A percentile compares a stretch with the other conserved stretches of the same genome.
These are phyloP conservation scores for Leucoma salicis DNA, from an alignment of 2,888 invertebrate genomes.

Conservation along the genomic window DNA sequence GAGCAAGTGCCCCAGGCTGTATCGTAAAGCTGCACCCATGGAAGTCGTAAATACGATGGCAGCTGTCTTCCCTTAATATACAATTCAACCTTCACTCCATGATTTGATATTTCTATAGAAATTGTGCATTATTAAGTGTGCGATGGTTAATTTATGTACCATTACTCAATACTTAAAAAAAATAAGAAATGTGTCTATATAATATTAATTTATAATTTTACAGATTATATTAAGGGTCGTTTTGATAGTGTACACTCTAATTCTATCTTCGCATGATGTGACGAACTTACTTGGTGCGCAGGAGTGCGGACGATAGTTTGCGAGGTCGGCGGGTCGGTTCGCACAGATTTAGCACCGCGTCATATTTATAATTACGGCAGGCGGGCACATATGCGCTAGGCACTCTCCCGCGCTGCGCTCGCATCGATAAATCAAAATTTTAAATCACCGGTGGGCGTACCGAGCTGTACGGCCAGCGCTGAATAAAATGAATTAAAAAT, in stretches of 20 bases:
- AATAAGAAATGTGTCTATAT: neutral
- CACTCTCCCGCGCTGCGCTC: slow-evolving; percentile 59
- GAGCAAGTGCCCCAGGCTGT: slow-evolving; percentile 45
- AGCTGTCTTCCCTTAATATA: slow-evolving; percentile 54
- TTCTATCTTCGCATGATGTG: slow-evolving; percentile 22
- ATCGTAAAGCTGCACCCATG: slow-evolving; percentile 57
- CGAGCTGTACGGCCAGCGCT: slow-evolving; percentile 70
- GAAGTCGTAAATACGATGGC: slow-evolving; percentile 72
- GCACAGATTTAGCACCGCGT: slow-evolving; percentile 81
- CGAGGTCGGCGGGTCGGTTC: slow-evolving; percentile 68
- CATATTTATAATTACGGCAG: slow-evolving; percentile 79
- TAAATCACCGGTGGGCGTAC: slow-evolving; percentile 81
- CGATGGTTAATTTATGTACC: slow-evolving; percentile 17
- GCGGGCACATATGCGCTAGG: slow-evolving; percentile 54
- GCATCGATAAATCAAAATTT: slow-evolving; percentile 81
- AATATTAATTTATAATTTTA: slow-evolving; percentile 13
- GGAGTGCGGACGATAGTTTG: slow-evolving; percentile 50
- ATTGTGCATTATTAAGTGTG: slow-evolving; percentile 32
- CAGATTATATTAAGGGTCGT: slow-evolving; percentile 28
- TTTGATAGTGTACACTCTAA: slow-evolving; percentile 31
- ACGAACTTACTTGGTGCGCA: slow-evolving; percentile 23
- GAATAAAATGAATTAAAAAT: slow-evolving; percentile 82
- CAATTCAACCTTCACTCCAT: slow-evolving; percentile 42
- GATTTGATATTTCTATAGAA: slow-evolving; percentile 60
- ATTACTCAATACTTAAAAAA: slow-evolving; percentile 15